phyloP scores from a whole-genome alignment of 2,113 vertebrate genomes.

The Plecturocebus donacophilus region DNA sequence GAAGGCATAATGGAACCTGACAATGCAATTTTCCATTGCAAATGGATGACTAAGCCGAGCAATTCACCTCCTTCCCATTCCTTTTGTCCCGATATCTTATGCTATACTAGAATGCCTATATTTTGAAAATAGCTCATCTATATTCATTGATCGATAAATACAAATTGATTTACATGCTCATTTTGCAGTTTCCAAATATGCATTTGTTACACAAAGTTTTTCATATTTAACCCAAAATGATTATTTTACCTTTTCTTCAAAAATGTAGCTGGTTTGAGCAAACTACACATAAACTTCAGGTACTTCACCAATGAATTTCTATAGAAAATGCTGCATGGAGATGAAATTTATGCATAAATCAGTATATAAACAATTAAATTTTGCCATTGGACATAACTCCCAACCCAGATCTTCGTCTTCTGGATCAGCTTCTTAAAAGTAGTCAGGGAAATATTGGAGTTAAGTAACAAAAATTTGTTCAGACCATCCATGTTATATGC shows the following conservation, averaged over 20 bases:
- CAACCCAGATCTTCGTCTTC: not conserved
- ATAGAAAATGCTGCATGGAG: not conserved
- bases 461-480: not conserved
- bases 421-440: slow-evolving; percentile 18
- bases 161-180: slow-evolving; percentile 61
- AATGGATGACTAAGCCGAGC: slow-evolving; percentile 55
- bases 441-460: not conserved
- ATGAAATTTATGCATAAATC: not conserved
- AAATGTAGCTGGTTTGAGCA: slow-evolving; percentile 6
- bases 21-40: slow-evolving; percentile 54
- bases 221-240: slow-evolving; percentile 29
- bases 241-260: slow-evolving; percentile 53
- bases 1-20: slow-evolving; percentile 40
- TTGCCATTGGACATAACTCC: not conserved
- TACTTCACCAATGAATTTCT: not conserved
- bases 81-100: slow-evolving; percentile 32
- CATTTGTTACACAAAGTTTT: slow-evolving; percentile 48
- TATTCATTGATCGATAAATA: slow-evolving; percentile 48
- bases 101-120: slow-evolving; percentile 19
- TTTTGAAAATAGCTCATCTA: slow-evolving; percentile 58
- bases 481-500: not conserved
- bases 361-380: not conserved
- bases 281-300: not conserved
- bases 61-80: not conserved
- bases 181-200: slow-evolving; percentile 64